Evolutionary conservation across 2,888 invertebrate genomes (phyloP).

Genomic region (Caenorhabditis wallacei): DNA sequence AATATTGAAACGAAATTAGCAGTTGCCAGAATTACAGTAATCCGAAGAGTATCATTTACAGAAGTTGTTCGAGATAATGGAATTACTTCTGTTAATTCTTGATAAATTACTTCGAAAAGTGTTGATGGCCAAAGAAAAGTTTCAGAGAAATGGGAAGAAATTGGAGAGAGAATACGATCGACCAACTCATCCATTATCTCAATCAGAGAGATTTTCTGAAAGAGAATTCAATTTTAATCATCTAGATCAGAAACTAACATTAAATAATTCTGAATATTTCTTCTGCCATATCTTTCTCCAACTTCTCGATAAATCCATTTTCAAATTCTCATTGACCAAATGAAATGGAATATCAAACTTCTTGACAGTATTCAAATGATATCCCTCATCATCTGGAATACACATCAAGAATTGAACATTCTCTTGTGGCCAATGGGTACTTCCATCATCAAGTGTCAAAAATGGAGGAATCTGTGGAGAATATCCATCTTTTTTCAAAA

Average conservation of each 20-base stretch:
- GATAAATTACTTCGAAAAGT: slow-evolving; percentile 59
- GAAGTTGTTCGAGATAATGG: slow-evolving; percentile 54
- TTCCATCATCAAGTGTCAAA: slow-evolving; percentile 68
- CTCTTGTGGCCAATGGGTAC: slow-evolving; percentile 56
- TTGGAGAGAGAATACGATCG: slow-evolving; percentile 50
- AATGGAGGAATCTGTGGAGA: slow-evolving; percentile 46
- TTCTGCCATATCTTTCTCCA: slow-evolving; percentile 54
- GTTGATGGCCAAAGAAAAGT: slow-evolving; percentile 49
- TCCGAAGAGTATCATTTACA: slow-evolving; percentile 54
- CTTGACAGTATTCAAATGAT: slow-evolving; percentile 58
- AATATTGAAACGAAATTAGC: slow-evolving; percentile 58
- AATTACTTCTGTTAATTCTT: slow-evolving; percentile 58
- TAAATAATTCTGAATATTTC: slow-evolving; percentile 54
- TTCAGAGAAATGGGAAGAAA: slow-evolving; percentile 30
- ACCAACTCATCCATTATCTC: slow-evolving; percentile 58
- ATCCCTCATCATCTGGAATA: slow-evolving; percentile 65
- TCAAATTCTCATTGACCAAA: slow-evolving; percentile 27
- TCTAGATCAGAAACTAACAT: slow-evolving; percentile 37
- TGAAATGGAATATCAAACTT: slow-evolving; percentile 63
- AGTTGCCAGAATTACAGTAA: slow-evolving; percentile 49
- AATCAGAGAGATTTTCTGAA: slow-evolving; percentile 56
- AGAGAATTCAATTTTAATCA: not conserved
- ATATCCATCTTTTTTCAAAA: slow-evolving; percentile 61
- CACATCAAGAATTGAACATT: slow-evolving; percentile 66
- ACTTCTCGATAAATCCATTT: slow-evolving; percentile 49